Conservation (phyloP, 2,888 invertebrate genomes). For the Galeruca laticollis region DNA sequence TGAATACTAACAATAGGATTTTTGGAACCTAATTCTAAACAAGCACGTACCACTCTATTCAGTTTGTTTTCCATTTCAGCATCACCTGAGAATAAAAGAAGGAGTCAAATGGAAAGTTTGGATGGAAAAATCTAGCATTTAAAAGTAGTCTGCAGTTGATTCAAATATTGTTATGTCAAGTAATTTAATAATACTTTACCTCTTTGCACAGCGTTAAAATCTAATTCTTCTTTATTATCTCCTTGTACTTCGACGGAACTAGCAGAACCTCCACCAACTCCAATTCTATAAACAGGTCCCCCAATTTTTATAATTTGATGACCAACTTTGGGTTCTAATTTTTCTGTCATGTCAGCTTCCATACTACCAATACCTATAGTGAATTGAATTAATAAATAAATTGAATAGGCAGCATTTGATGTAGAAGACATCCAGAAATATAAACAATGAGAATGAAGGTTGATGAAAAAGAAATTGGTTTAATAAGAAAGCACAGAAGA, state of each 20-base stretch:
- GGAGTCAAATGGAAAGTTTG: background rate
- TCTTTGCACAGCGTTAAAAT: conserved; percentile 97
- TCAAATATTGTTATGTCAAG: background rate
- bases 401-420: too few species aligned
- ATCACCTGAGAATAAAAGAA: conserved; percentile 71
- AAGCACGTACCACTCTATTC: conserved; percentile 92
- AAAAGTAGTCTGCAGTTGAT: background rate
- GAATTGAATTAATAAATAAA: background rate
- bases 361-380: conserved; percentile 86
- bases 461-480: too few species aligned
- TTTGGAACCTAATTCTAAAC: conserved; percentile 82
- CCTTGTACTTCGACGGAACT: conserved; percentile 96
- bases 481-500: too few species aligned
- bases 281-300: conserved; percentile 97
- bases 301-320: conserved; percentile 96
- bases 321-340: conserved; percentile 82
- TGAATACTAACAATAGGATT: conserved; percentile 97
- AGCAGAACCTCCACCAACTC: conserved; percentile 98
- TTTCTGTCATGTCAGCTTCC: conserved; percentile 84
- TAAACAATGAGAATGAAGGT: background rate
- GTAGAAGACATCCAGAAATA: too few species aligned
- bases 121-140: background rate
- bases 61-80: conserved; percentile 99
- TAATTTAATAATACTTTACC: conserved; percentile 59
- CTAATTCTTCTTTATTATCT: conserved; percentile 85